phyloP scores from a whole-genome alignment of 2,113 vertebrate genomes.

The Empidonax traillii region DNA sequence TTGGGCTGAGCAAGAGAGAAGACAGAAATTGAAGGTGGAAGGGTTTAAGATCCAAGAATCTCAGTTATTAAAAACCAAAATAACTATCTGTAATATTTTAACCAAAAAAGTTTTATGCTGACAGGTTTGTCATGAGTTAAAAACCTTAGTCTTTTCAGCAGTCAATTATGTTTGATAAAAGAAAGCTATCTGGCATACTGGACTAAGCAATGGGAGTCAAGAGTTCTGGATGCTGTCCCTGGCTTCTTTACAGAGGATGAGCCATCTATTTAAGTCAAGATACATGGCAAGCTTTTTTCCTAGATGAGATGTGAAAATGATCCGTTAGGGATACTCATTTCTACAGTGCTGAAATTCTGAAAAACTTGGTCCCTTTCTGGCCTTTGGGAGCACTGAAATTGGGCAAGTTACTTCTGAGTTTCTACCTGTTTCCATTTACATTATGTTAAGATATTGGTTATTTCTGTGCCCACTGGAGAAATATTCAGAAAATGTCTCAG shows the following conservation, averaged over 20 bases:
- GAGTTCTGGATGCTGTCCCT: constrained; percentile 28
- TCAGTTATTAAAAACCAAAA: neutral
- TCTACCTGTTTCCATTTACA: neutral
- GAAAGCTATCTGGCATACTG: constrained; percentile 1
- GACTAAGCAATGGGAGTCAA: constrained; percentile 25
- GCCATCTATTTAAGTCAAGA: constrained; percentile 34
- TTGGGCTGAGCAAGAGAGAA: neutral
- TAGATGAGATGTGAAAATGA: neutral
- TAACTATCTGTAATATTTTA: constrained; percentile 22
- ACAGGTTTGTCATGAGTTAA: constrained; percentile 45
- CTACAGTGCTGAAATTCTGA: neutral
- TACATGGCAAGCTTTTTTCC: neutral
- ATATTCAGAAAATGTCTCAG: neutral
- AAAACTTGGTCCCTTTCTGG: fast-evolving
- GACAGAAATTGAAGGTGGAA: neutral
- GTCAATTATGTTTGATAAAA: constrained; percentile 56
- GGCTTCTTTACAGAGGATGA: constrained; percentile 24
- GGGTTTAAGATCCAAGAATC: neutral
- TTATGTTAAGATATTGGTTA: neutral
- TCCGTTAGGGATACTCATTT: neutral
- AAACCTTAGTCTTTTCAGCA: constrained; percentile 64
- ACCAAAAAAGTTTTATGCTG: constrained; percentile 53
- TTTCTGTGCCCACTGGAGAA: neutral
- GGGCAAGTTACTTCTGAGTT: neutral
- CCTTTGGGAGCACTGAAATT: neutral